These are phyloP conservation scores for Hypomecis punctinalis DNA, from an alignment of 2,888 invertebrate species.

Conservation along the genomic window DNA sequence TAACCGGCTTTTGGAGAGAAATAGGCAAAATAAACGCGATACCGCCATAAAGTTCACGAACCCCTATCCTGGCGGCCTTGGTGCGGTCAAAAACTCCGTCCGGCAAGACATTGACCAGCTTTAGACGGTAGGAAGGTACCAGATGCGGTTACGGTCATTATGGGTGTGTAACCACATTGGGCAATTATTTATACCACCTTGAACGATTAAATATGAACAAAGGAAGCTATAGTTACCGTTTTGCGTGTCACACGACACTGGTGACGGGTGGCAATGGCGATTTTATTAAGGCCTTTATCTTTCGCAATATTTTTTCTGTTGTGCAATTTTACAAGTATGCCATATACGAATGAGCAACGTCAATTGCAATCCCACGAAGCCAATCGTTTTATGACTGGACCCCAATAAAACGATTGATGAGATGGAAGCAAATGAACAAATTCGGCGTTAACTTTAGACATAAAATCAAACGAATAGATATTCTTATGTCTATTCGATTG, in stretches of 20 bases:
- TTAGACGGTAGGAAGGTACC: conserved; percentile 55
- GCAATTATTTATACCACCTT: conserved; percentile 73
- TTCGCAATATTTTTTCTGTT: conserved; percentile 33
- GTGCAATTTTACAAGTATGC: conserved; percentile 19
- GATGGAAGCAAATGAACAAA: conserved; percentile 1
- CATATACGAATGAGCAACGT: conserved; percentile 17
- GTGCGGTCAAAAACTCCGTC: conserved; percentile 73
- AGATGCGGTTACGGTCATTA: conserved; percentile 66
- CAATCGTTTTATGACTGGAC: conserved; percentile 9
- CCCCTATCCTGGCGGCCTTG: conserved; percentile 77
- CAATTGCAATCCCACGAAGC: not conserved
- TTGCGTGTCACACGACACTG: conserved; percentile 71
- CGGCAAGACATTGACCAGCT: conserved; percentile 75
- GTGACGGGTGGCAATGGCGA: conserved; percentile 60
- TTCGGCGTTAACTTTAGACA: conserved; percentile 1
- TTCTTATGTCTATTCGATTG: not conserved
- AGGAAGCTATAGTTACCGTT: conserved; percentile 69
- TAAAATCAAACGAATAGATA: not conserved
- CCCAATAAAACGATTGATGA: conserved; percentile 13
- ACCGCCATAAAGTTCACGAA: conserved; percentile 67
- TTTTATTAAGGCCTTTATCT: conserved; percentile 44
- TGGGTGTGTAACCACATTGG: conserved; percentile 68
- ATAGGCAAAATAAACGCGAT: conserved; percentile 43
- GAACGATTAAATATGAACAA: conserved; percentile 75
- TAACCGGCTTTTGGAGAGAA: conserved; percentile 25